Evolutionary conservation across 2,797 vertebrate genomes (phyloP).

Genomic region (Lepilemur septentrionalis): DNA sequence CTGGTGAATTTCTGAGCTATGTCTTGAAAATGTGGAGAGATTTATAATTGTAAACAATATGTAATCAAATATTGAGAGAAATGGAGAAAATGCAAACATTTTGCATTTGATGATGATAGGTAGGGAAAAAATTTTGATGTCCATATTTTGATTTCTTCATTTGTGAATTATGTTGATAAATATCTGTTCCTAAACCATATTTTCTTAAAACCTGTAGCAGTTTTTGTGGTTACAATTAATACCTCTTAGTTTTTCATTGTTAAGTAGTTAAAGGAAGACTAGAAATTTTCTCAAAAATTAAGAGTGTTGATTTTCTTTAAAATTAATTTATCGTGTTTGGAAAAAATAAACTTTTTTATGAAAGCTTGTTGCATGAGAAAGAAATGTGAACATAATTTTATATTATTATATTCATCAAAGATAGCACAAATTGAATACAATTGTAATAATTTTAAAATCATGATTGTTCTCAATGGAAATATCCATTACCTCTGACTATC

Average conservation of each 20-base stretch:
- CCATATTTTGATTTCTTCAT: neutral
- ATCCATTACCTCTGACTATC: neutral
- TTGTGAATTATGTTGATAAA: neutral
- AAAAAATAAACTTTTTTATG: neutral
- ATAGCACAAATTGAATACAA: neutral
- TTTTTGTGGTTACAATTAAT: neutral
- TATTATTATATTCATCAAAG: neutral
- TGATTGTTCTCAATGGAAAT: conserved; percentile 5
- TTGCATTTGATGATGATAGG: neutral
- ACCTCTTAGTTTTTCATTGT: neutral
- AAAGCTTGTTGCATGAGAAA: neutral
- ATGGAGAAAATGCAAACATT: neutral
- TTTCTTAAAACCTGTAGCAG: neutral
- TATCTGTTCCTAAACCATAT: neutral
- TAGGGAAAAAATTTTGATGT: neutral
- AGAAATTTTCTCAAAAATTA: neutral
- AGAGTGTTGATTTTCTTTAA: neutral
- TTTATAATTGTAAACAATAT: neutral
- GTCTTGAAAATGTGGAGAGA: neutral
- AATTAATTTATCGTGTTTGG: neutral
- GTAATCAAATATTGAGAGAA: neutral
- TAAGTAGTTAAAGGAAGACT: neutral
- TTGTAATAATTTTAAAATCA: conserved; percentile 26
- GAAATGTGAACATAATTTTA: neutral
- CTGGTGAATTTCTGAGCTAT: neutral